These are phyloP conservation scores for Clarias batrachus DNA, from an alignment of 2,113 vertebrate genomes.

Conservation along the genomic window DNA sequence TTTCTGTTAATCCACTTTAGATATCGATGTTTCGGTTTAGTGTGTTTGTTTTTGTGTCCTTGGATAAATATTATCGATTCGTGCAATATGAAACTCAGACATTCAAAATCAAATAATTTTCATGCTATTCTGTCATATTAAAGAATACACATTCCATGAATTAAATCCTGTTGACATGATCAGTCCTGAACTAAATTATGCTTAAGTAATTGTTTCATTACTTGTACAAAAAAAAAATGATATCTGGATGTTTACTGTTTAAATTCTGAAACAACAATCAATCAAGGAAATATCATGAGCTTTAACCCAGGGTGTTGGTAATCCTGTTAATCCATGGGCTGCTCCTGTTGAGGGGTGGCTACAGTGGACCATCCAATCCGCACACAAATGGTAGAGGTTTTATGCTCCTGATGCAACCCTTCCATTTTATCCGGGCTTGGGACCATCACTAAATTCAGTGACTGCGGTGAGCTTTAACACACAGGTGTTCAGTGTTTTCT, in stretches of 20 bases:
- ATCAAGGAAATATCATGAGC: not conserved
- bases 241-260: not conserved
- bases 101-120: not conserved
- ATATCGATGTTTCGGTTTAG: not conserved
- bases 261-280: not conserved
- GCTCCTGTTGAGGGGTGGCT: too few relatives aligned
- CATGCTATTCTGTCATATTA: not conserved
- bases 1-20: constrained; percentile 35
- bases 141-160: not conserved
- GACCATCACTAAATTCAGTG: too few relatives aligned
- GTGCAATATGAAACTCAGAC: constrained; percentile 42
- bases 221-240: not conserved
- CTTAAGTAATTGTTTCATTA: not conserved
- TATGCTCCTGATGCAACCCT: too few relatives aligned
- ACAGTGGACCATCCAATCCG: too few relatives aligned
- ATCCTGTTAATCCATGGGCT: too few relatives aligned
- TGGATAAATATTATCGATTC: constrained; percentile 57
- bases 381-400: too few relatives aligned
- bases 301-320: too few relatives aligned
- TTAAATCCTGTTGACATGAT: not conserved
- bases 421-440: too few relatives aligned
- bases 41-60: constrained; percentile 14
- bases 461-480: not conserved
- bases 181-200: not conserved
- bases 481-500: not conserved